phyloP scores from a whole-genome alignment of 2,888 invertebrate genomes.

The Cataglyphis albicans region DNA sequence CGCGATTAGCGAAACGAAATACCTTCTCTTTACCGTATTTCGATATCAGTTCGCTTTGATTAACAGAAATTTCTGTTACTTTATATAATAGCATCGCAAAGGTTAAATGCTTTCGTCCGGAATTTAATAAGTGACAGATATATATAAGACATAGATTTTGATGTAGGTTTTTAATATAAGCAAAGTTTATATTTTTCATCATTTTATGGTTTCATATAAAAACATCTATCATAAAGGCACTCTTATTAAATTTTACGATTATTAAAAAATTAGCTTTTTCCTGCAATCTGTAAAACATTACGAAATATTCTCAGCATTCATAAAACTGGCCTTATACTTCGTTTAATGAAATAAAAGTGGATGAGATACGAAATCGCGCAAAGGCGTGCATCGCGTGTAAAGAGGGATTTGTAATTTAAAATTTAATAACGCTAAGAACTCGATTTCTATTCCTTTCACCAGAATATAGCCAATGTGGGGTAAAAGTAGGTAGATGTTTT shows the following conservation, averaged over 20 bases:
- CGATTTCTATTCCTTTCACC: constrained; percentile 36
- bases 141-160: not conserved
- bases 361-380: constrained; percentile 17
- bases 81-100: not conserved
- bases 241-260: not conserved
- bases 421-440: constrained; percentile 47
- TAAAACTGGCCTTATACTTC: constrained; percentile 5
- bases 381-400: not conserved
- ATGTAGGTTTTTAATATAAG: not conserved
- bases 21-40: not conserved
- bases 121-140: not conserved
- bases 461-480: constrained; percentile 5
- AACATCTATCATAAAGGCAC: not conserved
- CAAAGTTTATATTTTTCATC: not conserved
- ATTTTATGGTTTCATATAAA: not conserved
- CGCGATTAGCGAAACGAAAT: not conserved
- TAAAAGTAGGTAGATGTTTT: constrained; percentile 27
- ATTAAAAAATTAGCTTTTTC: not conserved
- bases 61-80: constrained; percentile 1
- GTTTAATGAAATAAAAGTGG: constrained; percentile 42
- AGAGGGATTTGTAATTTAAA: constrained; percentile 33
- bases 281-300: constrained; percentile 1
- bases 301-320: not conserved
- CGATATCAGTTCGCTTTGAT: not conserved
- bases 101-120: not conserved